A percentile compares a stretch with the other conserved stretches of the same genome.
Conservation (phyloP, 2,113 vertebrate genomes). For the Prochilodus magdalenae region DNA sequence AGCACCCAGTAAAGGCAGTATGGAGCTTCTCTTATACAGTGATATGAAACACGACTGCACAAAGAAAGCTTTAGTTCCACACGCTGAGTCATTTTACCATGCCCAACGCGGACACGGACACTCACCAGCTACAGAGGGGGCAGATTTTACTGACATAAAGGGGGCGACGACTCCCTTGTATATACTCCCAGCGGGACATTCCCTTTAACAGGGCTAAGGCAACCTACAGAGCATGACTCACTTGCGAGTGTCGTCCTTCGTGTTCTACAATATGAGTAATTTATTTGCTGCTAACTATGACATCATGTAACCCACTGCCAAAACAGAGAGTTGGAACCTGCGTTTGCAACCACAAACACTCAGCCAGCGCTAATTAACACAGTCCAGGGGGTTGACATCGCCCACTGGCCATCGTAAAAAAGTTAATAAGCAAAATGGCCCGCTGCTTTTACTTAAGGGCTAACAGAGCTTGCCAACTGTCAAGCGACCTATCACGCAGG, state of each 20-base stretch:
- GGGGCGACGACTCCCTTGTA: neutral
- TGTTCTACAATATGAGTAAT: conserved; percentile 10
- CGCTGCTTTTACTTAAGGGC: conserved; percentile 41
- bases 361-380: conserved; percentile 42
- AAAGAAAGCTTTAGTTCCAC: neutral
- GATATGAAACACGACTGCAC: neutral
- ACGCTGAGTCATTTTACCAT: neutral
- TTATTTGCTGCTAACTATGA: conserved; percentile 11
- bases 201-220: neutral
- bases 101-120: neutral
- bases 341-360: conserved; percentile 1
- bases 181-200: neutral
- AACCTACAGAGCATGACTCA: neutral
- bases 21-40: neutral
- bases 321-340: neutral
- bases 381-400: conserved; percentile 47
- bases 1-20: neutral
- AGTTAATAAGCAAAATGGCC: conserved; percentile 50
- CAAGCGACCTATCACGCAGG: conserved; percentile 56
- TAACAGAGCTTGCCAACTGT: conserved; percentile 34
- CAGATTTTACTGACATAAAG: too few relatives aligned
- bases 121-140: neutral
- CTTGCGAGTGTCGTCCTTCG: neutral
- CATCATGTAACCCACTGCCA: conserved; percentile 13
- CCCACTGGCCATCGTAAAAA: conserved; percentile 21